Percentiles rank a stretch among this genome's conserved stretches.
phyloP scores from a whole-genome alignment of 2,888 invertebrate genomes.

The Sarcophaga subvicina region DNA sequence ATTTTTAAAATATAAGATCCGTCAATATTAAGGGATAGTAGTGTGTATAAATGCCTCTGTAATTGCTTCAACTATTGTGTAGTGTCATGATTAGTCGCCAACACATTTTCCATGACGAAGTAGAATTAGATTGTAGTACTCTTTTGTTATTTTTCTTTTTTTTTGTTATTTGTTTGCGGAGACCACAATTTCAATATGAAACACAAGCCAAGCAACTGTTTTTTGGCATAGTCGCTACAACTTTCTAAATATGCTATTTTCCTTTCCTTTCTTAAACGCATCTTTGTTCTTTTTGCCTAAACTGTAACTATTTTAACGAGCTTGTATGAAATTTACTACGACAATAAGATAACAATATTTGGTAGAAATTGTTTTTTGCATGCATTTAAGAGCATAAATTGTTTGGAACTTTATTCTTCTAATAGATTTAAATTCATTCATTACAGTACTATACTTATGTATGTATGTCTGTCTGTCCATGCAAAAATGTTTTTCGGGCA shows the following conservation, averaged over 20 bases:
- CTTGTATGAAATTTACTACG: slow-evolving; percentile 33
- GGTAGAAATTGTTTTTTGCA: not conserved
- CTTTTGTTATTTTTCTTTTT: not conserved
- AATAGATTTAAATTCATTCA: not conserved
- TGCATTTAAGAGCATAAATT: slow-evolving; percentile 11
- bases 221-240: slow-evolving; percentile 21
- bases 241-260: slow-evolving; percentile 42
- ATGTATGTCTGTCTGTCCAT: not conserved
- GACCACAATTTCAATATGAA: slow-evolving; percentile 31
- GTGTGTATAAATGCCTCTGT: not conserved
- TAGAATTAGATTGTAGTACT: not conserved
- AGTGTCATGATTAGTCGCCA: not conserved
- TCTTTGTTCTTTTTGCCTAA: slow-evolving; percentile 34
- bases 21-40: not conserved
- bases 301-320: slow-evolving; percentile 37
- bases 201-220: slow-evolving; percentile 31
- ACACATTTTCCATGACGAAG: not conserved
- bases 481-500: slow-evolving; percentile 2
- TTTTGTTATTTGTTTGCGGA: slow-evolving; percentile 2
- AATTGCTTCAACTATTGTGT: no score
- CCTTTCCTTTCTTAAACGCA: slow-evolving; percentile 11
- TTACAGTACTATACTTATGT: not conserved
- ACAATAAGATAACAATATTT: slow-evolving; percentile 7
- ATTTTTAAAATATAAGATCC: not conserved
- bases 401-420: slow-evolving; percentile 17